A percentile compares a stretch with the other conserved stretches of the same genome.
These are phyloP conservation scores for Mus minutoides DNA, from an alignment of 2,797 vertebrate species.

Conservation along the genomic window DNA sequence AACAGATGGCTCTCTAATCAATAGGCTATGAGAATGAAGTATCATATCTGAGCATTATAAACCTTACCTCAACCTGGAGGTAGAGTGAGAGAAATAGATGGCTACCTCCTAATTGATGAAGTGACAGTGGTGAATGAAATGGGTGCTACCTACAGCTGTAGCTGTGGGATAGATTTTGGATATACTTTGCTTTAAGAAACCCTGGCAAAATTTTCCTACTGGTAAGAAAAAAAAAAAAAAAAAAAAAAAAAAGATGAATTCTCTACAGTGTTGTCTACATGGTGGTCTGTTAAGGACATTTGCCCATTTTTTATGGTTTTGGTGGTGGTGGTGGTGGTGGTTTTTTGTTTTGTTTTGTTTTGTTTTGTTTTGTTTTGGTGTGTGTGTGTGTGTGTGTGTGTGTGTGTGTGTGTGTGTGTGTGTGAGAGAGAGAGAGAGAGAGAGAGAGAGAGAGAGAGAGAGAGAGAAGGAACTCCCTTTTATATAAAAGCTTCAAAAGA, in stretches of 20 bases:
- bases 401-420: too few relatives aligned
- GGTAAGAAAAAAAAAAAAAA: neutral
- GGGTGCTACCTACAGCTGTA: constrained; percentile 53
- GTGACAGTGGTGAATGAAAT: constrained; percentile 80
- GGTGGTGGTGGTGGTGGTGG: neutral
- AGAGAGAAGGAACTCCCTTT: neutral
- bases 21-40: constrained; percentile 66
- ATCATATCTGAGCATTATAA: constrained; percentile 54
- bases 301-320: neutral
- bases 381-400: too few relatives aligned
- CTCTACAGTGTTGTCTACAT: neutral
- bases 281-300: neutral
- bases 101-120: constrained; percentile 68
- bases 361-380: too few relatives aligned
- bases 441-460: too few relatives aligned
- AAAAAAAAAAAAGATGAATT: neutral
- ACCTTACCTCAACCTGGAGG: constrained; percentile 29
- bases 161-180: constrained; percentile 67
- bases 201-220: constrained; percentile 50
- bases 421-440: too few relatives aligned
- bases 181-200: constrained; percentile 71
- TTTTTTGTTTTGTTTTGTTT: too few relatives aligned
- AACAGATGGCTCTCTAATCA: constrained; percentile 76
- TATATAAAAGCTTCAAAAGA: constrained; percentile 10
- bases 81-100: constrained; percentile 56